These are phyloP conservation scores for Drosophila imparisetae DNA, from an alignment of 2,888 invertebrate species.

Conservation along the genomic window DNA sequence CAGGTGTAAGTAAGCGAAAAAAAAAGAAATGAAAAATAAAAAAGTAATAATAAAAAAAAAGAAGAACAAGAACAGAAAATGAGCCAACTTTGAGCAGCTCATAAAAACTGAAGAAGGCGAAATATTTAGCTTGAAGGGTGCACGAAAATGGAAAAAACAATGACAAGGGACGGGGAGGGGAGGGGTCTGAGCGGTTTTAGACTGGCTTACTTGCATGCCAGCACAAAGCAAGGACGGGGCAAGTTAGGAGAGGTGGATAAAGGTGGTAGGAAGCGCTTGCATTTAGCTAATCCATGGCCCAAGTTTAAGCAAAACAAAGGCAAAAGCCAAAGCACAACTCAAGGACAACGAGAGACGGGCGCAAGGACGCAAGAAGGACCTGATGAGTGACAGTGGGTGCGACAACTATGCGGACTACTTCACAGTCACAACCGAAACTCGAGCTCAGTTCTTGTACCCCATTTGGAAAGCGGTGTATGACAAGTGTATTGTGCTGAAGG, in stretches of 20 bases:
- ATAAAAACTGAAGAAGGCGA: constrained; percentile 72
- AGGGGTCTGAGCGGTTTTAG: background rate
- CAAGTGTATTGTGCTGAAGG: constrained; percentile 23
- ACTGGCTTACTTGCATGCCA: constrained; percentile 44
- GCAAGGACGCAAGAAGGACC: constrained; percentile 35
- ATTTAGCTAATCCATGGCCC: constrained; percentile 74
- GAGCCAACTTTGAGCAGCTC: constrained; percentile 65
- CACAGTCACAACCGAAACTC: constrained; percentile 61
- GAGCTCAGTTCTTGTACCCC: constrained; percentile 50
- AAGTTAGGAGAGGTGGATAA: constrained; percentile 7
- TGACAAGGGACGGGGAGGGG: background rate
- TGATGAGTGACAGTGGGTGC: constrained; percentile 48
- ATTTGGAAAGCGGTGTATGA: background rate
- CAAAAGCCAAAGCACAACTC: constrained; percentile 53
- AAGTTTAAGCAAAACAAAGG: constrained; percentile 70
- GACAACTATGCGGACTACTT: constrained; percentile 66
- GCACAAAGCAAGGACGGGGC: background rate
- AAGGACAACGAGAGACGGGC: constrained; percentile 40
- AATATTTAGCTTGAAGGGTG: constrained; percentile 71
- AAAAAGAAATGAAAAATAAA: constrained; percentile 22
- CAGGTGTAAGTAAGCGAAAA: constrained; percentile 65
- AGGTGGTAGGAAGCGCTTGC: constrained; percentile 36
- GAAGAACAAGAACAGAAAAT: constrained; percentile 4
- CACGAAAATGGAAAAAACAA: constrained; percentile 22
- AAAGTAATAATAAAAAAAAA: constrained; percentile 19